Evolutionary conservation across 2,888 invertebrate species (phyloP).

Genomic region (Pterostichus madidus): DNA sequence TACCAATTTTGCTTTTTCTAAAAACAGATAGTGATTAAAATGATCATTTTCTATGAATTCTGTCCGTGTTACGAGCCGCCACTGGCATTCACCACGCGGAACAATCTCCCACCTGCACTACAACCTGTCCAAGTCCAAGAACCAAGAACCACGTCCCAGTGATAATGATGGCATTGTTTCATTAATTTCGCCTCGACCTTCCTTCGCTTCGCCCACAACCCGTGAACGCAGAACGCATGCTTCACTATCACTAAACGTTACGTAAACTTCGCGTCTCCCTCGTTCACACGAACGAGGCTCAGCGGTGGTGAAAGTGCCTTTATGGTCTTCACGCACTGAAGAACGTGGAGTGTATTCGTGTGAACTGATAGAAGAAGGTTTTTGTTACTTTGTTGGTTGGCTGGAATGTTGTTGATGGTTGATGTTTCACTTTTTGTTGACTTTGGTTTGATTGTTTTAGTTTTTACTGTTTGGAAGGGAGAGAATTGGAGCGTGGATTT

Average conservation of each 20-base stretch:
- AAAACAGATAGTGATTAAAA: too few relatives aligned
- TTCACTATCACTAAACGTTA: constrained; percentile 44
- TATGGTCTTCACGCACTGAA: constrained; percentile 25
- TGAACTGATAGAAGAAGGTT: constrained; percentile 28
- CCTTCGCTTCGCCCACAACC: constrained; percentile 25
- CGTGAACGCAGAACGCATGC: constrained; percentile 1
- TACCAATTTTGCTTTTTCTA: too few relatives aligned
- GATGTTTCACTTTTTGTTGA: constrained; percentile 53
- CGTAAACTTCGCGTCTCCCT: constrained; percentile 21
- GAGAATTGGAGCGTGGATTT: constrained; percentile 25
- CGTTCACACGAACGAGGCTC: constrained; percentile 14
- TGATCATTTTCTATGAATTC: too few relatives aligned
- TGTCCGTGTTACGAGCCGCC: not conserved
- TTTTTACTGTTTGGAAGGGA: not conserved
- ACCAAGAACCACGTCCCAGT: not conserved
- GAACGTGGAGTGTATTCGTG: constrained; percentile 13
- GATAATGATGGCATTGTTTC: constrained; percentile 56
- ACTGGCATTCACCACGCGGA: constrained; percentile 31
- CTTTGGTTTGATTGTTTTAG: constrained; percentile 45
- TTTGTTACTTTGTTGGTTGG: constrained; percentile 26
- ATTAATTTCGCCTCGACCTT: constrained; percentile 52
- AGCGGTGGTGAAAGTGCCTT: constrained; percentile 51
- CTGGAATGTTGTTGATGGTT: constrained; percentile 47
- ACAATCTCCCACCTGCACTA: constrained; percentile 46
- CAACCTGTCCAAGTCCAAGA: constrained; percentile 23